Base-by-base conservation (phyloP, 2,888 invertebrate species). In the Temnothorax unifasciatus region DNA sequence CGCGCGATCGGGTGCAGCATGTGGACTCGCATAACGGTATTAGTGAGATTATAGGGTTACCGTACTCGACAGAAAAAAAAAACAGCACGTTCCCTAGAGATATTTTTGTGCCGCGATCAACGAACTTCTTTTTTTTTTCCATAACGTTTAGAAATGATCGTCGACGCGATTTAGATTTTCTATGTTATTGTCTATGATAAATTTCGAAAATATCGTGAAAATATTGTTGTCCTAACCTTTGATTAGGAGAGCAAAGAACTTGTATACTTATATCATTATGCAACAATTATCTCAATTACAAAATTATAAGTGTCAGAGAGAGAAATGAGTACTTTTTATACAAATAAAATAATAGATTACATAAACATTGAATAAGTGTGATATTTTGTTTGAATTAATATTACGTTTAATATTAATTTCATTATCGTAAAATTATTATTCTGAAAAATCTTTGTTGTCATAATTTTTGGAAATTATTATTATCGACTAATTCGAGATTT, bases 21-120 rank as follows among this genome's bases (percentile, higher is more conserved):
- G 59, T 25, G 64, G 61, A 82, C 54, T 86, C 85, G 82, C 84
- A 63, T 86, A 88, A 84, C 25, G 29, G 47, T 34, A 21, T 34
- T 50, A 21, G n/a, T 59, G 34, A 71, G 34, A n/a, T n/a, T 25
- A 29, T 29, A n/a, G 29, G 38, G n/a, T 41, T 41, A 41, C 25
- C 3, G 29, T 59, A 59, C 21, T 73, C 34, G 21, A 13, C 21
- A n/a, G 54, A 34, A 29, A 68, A 38, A 59, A 18, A n/a, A 21
- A 47, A 21, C 25, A 18, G 21, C 47, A 1, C 9, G 21, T 21
- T 29, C n/a, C n/a, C 1, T n/a, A 34, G 66, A 34, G 29, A 44
- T 61, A n/a, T 29, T 29, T 29, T 34, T n/a, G 15, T 15, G 18
- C 5, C 13, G 11, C 18, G 5, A 47, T 44, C 44, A 29, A 29